Evolutionary conservation across 2,888 invertebrate species (phyloP).

Genomic region (Cosmorhoe ocellata): DNA sequence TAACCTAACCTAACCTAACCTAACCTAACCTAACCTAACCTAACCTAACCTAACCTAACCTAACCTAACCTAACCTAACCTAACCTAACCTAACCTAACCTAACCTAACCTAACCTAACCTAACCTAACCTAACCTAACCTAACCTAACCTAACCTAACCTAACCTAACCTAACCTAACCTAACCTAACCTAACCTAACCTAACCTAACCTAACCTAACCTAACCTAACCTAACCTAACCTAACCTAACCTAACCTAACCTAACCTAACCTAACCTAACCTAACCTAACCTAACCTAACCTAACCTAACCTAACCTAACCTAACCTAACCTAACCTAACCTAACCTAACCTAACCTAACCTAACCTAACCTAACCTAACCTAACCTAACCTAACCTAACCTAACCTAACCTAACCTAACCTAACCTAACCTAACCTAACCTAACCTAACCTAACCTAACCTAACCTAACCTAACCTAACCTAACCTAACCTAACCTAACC

Average conservation of each 20-base stretch:
- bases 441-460: neutral
- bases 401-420: neutral
- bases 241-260: constrained; percentile 34
- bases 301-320: constrained; percentile 34
- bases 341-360: constrained; percentile 1
- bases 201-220: constrained; percentile 34
- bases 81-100: constrained; percentile 31
- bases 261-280: constrained; percentile 34
- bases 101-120: constrained; percentile 32
- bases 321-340: constrained; percentile 32
- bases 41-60: constrained; percentile 28
- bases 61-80: constrained; percentile 31
- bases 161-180: constrained; percentile 31
- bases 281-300: constrained; percentile 28
- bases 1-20: constrained; percentile 27
- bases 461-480: constrained; percentile 22
- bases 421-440: neutral
- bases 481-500: constrained; percentile 36
- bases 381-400: neutral
- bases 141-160: constrained; percentile 31
- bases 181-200: constrained; percentile 32
- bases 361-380: neutral
- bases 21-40: constrained; percentile 23
- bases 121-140: constrained; percentile 30
- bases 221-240: constrained; percentile 34